phyloP scores from a whole-genome alignment of 2,797 vertebrate species.

The Alouatta caraya region DNA sequence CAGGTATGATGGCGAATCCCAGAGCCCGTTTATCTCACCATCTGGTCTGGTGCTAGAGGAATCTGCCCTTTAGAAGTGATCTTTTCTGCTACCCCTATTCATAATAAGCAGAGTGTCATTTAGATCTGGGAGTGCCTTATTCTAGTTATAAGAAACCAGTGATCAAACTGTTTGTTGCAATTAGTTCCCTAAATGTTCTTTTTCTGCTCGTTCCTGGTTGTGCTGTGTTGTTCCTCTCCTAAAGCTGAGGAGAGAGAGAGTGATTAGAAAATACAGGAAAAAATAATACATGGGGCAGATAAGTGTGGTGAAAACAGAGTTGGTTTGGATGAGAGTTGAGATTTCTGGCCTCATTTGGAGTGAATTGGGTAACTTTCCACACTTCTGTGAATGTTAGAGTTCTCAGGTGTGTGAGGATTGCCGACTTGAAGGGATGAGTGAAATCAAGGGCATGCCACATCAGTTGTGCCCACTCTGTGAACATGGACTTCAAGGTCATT shows the following conservation, averaged over 20 bases:
- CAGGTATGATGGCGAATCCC: fast-evolving
- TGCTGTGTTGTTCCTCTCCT: not conserved
- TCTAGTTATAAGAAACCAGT: not conserved
- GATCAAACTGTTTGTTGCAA: not conserved
- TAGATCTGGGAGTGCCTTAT: not conserved
- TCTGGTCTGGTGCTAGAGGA: not conserved
- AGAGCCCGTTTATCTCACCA: fast-evolving
- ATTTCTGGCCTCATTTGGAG: not conserved
- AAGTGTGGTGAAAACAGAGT: not conserved
- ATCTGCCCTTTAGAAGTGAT: too few relatives aligned
- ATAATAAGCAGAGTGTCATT: not conserved
- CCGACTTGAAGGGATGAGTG: too few relatives aligned
- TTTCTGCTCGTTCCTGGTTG: too few relatives aligned
- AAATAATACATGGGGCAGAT: too few relatives aligned
- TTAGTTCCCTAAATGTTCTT: too few relatives aligned
- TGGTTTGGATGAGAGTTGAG: not conserved
- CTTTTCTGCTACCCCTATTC: not conserved
- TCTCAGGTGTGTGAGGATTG: not conserved
- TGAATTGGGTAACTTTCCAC: not conserved
- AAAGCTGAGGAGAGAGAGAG: not conserved
- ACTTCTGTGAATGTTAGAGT: not conserved
- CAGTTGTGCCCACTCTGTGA: not conserved
- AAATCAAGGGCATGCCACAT: fast-evolving
- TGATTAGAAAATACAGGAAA: not conserved
- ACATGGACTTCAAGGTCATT: too few relatives aligned